Percentiles rank a stretch among this genome's conserved stretches.
Conservation (phyloP, 2,113 vertebrate species). For the Oryzias javanicus region DNA sequence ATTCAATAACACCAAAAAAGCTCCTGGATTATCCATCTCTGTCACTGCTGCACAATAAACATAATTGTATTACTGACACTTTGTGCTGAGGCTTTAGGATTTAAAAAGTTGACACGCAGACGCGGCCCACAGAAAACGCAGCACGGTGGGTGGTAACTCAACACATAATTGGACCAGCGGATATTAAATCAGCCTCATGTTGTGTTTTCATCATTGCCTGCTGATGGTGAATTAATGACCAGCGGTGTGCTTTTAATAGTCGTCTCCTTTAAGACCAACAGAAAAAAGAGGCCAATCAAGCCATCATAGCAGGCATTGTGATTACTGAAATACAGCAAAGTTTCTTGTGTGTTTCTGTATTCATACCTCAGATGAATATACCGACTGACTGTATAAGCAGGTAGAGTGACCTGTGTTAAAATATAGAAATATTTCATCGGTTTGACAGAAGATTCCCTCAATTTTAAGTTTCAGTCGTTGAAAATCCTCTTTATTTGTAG, state of each 20-base stretch:
- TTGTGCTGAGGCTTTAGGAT: conserved; percentile 18
- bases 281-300: conserved; percentile 19
- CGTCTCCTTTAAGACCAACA: conserved; percentile 11
- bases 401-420: conserved; percentile 10
- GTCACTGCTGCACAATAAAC: conserved; percentile 41
- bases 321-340: conserved; percentile 27
- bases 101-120: conserved; percentile 24
- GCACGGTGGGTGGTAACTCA: conserved; percentile 21
- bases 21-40: conserved; percentile 48
- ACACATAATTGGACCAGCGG: conserved; percentile 51
- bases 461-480: no score
- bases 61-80: conserved; percentile 37
- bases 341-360: conserved; percentile 13
- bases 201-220: conserved; percentile 62
- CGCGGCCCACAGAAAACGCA: conserved; percentile 4
- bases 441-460: no score
- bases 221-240: conserved; percentile 58
- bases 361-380: conserved; percentile 13
- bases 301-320: conserved; percentile 11
- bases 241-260: conserved; percentile 31
- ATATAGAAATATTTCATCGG: neutral
- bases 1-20: conserved; percentile 41
- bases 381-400: neutral
- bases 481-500: no score
- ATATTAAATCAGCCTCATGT: conserved; percentile 63